phyloP scores from a whole-genome alignment of 64 coral and sea anemone genomes.

The Orbicella faveolata region DNA sequence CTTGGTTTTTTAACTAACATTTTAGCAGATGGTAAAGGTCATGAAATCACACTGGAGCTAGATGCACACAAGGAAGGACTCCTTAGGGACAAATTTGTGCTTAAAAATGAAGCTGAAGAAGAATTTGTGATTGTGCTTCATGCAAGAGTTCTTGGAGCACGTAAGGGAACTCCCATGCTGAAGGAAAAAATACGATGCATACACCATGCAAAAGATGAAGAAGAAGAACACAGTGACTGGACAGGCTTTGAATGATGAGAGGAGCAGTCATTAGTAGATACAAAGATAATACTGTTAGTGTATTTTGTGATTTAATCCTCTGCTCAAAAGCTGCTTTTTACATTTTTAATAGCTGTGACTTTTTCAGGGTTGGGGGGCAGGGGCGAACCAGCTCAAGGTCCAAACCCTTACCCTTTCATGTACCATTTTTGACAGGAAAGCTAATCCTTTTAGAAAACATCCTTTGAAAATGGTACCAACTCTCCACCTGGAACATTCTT shows the following conservation, averaged over 20 bases:
- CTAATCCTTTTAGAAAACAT: too few species aligned
- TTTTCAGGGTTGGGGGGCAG: too few species aligned
- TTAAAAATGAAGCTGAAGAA: constrained; percentile 70
- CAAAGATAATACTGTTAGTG: neutral
- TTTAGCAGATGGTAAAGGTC: constrained; percentile 62
- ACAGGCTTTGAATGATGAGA: constrained; percentile 73
- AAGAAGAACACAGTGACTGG: constrained; percentile 84
- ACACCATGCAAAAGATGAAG: constrained; percentile 67
- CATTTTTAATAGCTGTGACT: too few species aligned
- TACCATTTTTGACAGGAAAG: too few species aligned
- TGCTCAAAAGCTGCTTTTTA: neutral
- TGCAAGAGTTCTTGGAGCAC: constrained; percentile 59
- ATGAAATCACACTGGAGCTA: constrained; percentile 67
- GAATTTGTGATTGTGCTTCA: constrained; percentile 77
- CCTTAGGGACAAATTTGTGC: constrained; percentile 74
- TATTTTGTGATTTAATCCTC: neutral
- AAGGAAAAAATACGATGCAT: constrained; percentile 76
- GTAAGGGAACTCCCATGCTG: constrained; percentile 81
- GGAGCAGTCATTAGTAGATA: neutral
- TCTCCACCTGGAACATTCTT: too few species aligned
- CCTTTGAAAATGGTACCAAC: too few species aligned
- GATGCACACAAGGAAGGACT: constrained; percentile 82
- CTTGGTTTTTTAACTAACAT: neutral
- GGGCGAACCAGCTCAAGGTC: too few species aligned
- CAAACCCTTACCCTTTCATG: too few species aligned